These are phyloP conservation scores for Falco berigora DNA, from an alignment of 2,797 vertebrate genomes.

Conservation along the genomic window DNA sequence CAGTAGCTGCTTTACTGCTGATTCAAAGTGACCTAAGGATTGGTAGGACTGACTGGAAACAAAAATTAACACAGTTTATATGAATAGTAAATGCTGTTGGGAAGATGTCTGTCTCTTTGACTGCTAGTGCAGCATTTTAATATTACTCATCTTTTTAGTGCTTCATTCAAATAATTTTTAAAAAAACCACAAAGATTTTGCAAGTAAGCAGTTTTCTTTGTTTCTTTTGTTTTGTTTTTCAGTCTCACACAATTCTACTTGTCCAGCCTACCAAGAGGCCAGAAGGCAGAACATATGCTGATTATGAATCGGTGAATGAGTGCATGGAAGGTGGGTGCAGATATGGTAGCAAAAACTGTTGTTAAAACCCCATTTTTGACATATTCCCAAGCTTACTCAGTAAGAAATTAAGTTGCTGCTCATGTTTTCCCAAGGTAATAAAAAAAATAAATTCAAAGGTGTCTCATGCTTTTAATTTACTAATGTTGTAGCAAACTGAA, in stretches of 20 bases:
- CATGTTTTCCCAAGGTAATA: background rate
- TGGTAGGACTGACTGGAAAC: background rate
- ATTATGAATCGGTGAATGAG: conserved; percentile 98
- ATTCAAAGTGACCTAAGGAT: background rate
- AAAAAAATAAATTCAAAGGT: background rate
- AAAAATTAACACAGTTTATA: background rate
- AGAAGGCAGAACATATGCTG: conserved; percentile 96
- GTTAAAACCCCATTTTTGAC: background rate
- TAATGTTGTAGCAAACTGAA: background rate
- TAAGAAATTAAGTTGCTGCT: background rate
- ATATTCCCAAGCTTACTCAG: background rate
- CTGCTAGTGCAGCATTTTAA: background rate
- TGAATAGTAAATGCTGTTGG: background rate
- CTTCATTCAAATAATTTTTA: background rate
- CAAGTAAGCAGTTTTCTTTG: background rate
- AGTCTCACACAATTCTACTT: conserved; percentile 98
- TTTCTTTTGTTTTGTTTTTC: conserved; percentile 5
- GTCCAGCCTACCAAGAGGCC: conserved; percentile 98
- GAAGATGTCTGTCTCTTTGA: background rate
- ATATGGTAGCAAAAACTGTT: background rate
- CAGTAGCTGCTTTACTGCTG: background rate
- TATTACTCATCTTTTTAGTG: background rate
- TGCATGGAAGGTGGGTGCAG: conserved; percentile 94
- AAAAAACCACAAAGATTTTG: background rate
- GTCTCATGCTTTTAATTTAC: background rate